Evolutionary conservation across 2,797 vertebrate species (phyloP).

Genomic region (Podargus strigoides): DNA sequence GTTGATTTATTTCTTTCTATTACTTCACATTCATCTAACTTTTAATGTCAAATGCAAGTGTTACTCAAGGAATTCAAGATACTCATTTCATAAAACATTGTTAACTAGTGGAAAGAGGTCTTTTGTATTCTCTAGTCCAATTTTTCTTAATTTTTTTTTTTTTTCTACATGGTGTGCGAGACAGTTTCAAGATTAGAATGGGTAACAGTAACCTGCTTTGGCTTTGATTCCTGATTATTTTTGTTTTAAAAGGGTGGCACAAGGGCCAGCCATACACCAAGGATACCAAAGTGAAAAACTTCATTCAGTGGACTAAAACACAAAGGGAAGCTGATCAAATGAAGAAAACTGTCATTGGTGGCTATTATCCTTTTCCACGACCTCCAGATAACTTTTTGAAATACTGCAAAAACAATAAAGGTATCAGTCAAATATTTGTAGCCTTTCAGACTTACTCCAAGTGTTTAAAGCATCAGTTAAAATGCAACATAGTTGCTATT

Average conservation of each 20-base stretch:
- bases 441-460: not conserved
- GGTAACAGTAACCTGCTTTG: not conserved
- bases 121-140: not conserved
- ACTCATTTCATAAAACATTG: not conserved
- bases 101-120: not conserved
- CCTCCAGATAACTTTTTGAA: slow-evolving; percentile 78
- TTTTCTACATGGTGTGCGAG: not conserved
- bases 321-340: slow-evolving; percentile 76
- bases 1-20: not conserved
- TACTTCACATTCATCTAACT: not conserved
- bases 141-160: fast-evolving
- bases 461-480: not conserved
- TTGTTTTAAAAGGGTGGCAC: slow-evolving; percentile 78
- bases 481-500: not conserved
- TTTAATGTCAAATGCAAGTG: not conserved
- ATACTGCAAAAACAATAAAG: slow-evolving; percentile 66
- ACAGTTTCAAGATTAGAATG: not conserved
- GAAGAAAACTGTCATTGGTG: slow-evolving; percentile 81
- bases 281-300: slow-evolving; percentile 82
- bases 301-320: slow-evolving; percentile 87
- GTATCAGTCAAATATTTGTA: slow-evolving; percentile 10
- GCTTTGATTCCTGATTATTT: not conserved
- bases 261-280: slow-evolving; percentile 83
- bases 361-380: slow-evolving; percentile 85
- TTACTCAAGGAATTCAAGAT: not conserved